phyloP scores from a whole-genome alignment of 2,797 vertebrate species.

The Artibeus lituratus region DNA sequence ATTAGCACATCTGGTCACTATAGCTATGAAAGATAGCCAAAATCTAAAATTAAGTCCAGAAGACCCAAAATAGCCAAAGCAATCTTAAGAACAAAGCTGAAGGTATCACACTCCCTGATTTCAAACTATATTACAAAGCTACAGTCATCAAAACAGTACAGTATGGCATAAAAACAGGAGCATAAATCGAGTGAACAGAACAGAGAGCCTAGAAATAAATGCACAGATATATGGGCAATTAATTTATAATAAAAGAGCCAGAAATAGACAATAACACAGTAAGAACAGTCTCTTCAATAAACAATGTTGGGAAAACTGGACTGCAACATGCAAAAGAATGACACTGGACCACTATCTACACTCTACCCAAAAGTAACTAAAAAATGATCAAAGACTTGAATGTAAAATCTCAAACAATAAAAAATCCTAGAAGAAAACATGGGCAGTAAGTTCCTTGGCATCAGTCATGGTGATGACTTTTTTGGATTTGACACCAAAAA shows the following conservation, averaged over 20 bases:
- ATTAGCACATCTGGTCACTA: not conserved
- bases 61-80: not conserved
- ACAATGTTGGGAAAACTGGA: not conserved
- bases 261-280: too few relatives aligned
- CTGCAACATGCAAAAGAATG: not conserved
- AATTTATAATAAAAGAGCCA: not conserved
- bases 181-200: not conserved
- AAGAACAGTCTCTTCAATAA: not conserved
- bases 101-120: not conserved
- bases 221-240: too few relatives aligned
- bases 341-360: not conserved
- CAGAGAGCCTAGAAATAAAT: not conserved
- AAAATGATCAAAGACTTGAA: too few relatives aligned
- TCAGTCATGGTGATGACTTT: not conserved
- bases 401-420: not conserved
- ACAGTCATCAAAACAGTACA: not conserved
- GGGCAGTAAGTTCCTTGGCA: not conserved
- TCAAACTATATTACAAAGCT: not conserved
- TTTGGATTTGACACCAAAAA: not conserved
- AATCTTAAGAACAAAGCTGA: not conserved
- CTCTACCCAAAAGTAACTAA: not conserved
- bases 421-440: not conserved
- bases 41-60: not conserved
- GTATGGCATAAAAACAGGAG: not conserved
- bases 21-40: not conserved